Base-by-base conservation (phyloP, 2,888 invertebrate species). In the Abrostola triplasia region DNA sequence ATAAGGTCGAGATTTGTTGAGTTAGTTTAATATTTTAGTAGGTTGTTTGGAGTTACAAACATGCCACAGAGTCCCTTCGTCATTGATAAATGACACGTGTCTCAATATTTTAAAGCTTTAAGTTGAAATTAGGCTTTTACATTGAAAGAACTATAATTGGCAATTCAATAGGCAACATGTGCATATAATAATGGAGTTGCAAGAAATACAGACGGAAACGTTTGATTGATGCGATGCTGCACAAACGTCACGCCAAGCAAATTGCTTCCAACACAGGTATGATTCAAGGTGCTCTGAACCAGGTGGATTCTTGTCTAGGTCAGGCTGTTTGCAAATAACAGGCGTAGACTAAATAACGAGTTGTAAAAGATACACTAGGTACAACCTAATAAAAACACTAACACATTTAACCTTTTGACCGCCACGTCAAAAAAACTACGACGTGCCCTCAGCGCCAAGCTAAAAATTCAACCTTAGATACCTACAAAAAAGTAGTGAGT, bases 271-370 rank as follows among this genome's bases (percentile, higher is more conserved):
- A 41, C 40, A 41, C 36, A 9, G 2, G 5, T 40, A 54, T 44
- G 49, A 52, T 56, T 48, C 37, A 54, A 11, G 13, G 13, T 52
- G 44, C 36, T 55, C 35, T 36, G 36, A 24, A 51, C 36, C 12
- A 51, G 44, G 12, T 42, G 10, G 6, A 49, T 49, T 13, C 24
- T 57, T 10, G 63, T 55, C 38, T 64, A 49, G 52, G 36, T 53
- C 49, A 58, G 41, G 24, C 40, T 12, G 12, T 10, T 4, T 36
- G 9, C 6, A 58, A 58, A 41, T 42, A 58, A 36, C 12, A 12
- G 36, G 36, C 12, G 24, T 13, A 57, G 37, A 53, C 53, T 64
- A 42, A 57, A 58, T 54, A 12, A 35, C 37, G 13, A 47, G 12
- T 13, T 12, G 24, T 13, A 47, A 13, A 47, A 47, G 0, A 47